phyloP scores from a whole-genome alignment of 2,113 vertebrate genomes.

The Dipodomys merriami region DNA sequence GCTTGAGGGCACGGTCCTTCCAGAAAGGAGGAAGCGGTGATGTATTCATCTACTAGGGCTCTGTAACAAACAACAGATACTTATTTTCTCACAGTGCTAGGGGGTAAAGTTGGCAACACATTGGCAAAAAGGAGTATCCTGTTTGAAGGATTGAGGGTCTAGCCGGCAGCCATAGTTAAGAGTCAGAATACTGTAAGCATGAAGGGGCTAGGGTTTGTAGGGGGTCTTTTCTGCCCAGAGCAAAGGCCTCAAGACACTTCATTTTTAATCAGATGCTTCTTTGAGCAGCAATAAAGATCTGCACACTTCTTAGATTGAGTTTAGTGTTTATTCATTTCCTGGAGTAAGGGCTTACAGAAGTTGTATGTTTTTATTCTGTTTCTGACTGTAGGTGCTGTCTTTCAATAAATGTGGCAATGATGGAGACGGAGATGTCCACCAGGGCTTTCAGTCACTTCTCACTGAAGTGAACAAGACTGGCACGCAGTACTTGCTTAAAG shows the following conservation, averaged over 20 bases:
- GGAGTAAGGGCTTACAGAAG: accelerated
- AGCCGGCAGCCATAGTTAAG: not conserved
- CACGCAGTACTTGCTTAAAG: constrained; percentile 89
- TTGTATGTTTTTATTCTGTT: not conserved
- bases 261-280: not conserved
- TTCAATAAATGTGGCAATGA: constrained; percentile 80
- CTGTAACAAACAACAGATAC: not conserved
- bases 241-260: not conserved
- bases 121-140: no score
- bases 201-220: no score
- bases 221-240: not conserved
- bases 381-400: constrained; percentile 87
- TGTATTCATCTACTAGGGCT: not conserved
- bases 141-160: not conserved
- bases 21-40: accelerated
- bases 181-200: not conserved
- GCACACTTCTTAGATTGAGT: not conserved
- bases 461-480: constrained; percentile 87
- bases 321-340: not conserved
- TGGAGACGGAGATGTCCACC: constrained; percentile 82
- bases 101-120: not conserved
- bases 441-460: constrained; percentile 87
- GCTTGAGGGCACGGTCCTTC: not conserved
- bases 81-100: not conserved
- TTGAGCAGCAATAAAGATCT: not conserved